A percentile compares a stretch with the other conserved stretches of the same genome.
Evolutionary conservation across 2,113 vertebrate species (phyloP).

Genomic region (Festucalex cinctus): DNA sequence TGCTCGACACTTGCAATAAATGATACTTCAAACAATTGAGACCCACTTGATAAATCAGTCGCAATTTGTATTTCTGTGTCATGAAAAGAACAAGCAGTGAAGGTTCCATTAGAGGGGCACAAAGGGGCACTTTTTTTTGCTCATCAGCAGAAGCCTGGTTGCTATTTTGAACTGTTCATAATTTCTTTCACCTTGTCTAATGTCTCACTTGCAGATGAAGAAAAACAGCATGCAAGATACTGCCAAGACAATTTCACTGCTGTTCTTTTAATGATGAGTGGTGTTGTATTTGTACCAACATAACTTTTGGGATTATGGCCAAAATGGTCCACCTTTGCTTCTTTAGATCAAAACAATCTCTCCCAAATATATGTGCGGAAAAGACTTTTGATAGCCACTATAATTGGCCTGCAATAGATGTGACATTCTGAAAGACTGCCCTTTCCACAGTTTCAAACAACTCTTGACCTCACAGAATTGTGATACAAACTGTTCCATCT

Average conservation of each 20-base stretch:
- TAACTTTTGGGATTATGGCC: too few species aligned
- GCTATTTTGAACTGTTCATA: too few species aligned
- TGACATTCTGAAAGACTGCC: too few species aligned
- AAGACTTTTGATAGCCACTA: not conserved
- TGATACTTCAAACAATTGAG: not conserved
- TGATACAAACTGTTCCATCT: not conserved
- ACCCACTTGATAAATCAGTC: not conserved
- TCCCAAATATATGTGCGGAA: not conserved
- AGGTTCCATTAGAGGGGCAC: not conserved
- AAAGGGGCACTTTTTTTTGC: too few species aligned
- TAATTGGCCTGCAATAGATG: not conserved
- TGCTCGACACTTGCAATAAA: not conserved
- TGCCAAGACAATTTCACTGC: too few species aligned
- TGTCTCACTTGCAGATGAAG: too few species aligned
- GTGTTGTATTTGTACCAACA: too few species aligned
- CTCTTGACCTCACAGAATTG: not conserved
- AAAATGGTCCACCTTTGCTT: not conserved
- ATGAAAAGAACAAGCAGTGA: not conserved
- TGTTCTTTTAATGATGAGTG: too few species aligned
- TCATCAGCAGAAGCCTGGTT: too few species aligned
- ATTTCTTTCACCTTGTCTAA: too few species aligned
- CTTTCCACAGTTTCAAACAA: not conserved
- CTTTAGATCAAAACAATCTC: not conserved
- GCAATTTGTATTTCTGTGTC: not conserved
- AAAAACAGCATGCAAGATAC: too few species aligned